Evolutionary conservation across 1,140 invertebrate species (phyloP).

Genomic region (Diplogasteroides magnus): DNA sequence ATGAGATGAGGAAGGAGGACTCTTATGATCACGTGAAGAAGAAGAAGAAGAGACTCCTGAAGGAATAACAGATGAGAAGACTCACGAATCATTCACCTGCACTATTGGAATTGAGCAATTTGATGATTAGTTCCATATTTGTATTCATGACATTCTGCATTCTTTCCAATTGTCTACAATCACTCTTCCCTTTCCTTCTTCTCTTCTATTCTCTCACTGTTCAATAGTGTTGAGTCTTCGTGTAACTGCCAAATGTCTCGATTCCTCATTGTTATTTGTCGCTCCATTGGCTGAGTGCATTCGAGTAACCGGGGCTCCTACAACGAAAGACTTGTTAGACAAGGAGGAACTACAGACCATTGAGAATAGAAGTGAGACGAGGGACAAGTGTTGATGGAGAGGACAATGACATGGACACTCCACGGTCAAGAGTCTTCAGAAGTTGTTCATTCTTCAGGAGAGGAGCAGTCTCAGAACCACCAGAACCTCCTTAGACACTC

Average conservation of each 20-base stretch:
- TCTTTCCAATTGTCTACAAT: slow-evolving; percentile 46
- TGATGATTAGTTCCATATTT: slow-evolving; percentile 44
- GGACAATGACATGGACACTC: not conserved
- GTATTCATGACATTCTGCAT: slow-evolving; percentile 53
- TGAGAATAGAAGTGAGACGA: slow-evolving; percentile 3
- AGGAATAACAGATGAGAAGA: not conserved
- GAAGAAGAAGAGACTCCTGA: not conserved
- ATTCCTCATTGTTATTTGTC: slow-evolving; percentile 13
- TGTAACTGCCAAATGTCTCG: slow-evolving; percentile 14
- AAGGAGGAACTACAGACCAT: slow-evolving; percentile 3
- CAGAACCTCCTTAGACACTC: not conserved
- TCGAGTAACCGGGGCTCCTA: too few species aligned
- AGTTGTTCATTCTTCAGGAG: not conserved
- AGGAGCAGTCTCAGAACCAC: not conserved
- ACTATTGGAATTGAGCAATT: slow-evolving; percentile 20
- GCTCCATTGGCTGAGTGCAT: slow-evolving; percentile 1
- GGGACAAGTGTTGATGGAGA: slow-evolving; percentile 1
- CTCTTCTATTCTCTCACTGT: not conserved
- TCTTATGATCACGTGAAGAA: not conserved
- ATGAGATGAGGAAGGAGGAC: not conserved
- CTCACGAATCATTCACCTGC: not conserved
- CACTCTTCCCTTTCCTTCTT: not conserved
- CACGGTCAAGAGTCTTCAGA: not conserved
- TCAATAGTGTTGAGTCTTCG: slow-evolving; percentile 24
- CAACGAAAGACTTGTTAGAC: too few species aligned